Conservation (phyloP, 1,140 invertebrate species). For the Tetraneura akinire region DNA sequence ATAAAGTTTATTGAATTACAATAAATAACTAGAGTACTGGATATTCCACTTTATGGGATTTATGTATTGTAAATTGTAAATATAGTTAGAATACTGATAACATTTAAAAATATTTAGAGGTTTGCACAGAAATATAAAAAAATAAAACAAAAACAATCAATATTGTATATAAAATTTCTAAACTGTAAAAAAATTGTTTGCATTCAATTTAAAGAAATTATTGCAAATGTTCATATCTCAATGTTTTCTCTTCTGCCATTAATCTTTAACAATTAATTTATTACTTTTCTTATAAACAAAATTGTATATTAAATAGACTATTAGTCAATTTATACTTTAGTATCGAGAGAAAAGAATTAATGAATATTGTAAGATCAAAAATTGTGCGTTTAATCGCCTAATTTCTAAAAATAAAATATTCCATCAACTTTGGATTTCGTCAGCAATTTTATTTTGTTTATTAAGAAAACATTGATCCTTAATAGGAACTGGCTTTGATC, state of each 20-base stretch:
- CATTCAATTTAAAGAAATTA: not conserved
- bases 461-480: conserved; percentile 48
- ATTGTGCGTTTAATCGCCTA: conserved; percentile 6
- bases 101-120: not conserved
- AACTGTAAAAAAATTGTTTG: not conserved
- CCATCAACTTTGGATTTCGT: conserved; percentile 46
- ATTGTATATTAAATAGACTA: not conserved
- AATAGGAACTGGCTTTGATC: conserved; percentile 50
- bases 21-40: not conserved
- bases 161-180: not conserved
- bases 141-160: conserved; percentile 4
- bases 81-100: not conserved
- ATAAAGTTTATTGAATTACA: not conserved
- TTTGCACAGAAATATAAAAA: not conserved
- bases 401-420: conserved; percentile 2
- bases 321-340: conserved; percentile 8
- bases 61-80: not conserved
- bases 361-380: not conserved
- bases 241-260: conserved; percentile 7
- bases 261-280: not conserved
- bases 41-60: not conserved
- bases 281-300: not conserved
- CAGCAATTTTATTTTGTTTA: conserved; percentile 50
- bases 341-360: not conserved
- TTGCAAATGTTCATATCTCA: conserved; percentile 1